phyloP scores from a whole-genome alignment of 2,113 vertebrate species.

The Platysteira castanea region DNA sequence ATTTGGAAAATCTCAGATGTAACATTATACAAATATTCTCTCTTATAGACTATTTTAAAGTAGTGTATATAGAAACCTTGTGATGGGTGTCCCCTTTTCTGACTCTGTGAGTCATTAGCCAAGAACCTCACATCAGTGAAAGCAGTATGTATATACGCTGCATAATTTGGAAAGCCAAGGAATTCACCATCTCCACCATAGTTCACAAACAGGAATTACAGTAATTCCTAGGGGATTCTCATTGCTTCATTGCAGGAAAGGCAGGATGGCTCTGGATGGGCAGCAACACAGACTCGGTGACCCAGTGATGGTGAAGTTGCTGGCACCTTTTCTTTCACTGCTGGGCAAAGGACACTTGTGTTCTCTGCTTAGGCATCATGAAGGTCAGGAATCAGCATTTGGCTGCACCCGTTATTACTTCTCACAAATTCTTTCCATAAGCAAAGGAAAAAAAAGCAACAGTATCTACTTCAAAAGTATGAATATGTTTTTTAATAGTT shows the following conservation, averaged over 20 bases:
- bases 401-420: not conserved
- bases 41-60: not conserved
- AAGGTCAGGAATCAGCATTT: not conserved
- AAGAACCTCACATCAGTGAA: not conserved
- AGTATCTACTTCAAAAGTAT: not conserved
- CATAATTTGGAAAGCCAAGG: not conserved
- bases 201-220: not conserved
- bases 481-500: not conserved
- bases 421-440: not conserved
- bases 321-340: not conserved
- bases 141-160: not conserved
- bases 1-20: not conserved
- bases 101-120: not conserved
- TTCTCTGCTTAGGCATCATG: not conserved
- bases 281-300: not conserved
- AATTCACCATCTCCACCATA: not conserved
- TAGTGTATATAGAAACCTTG: not conserved
- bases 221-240: not conserved
- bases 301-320: not conserved
- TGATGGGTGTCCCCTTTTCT: not conserved
- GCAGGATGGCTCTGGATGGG: not conserved
- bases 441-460: not conserved
- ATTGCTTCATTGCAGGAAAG: not conserved
- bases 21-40: not conserved
- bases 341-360: not conserved